phyloP scores from a whole-genome alignment of 2,113 vertebrate genomes.

The Micronisus gabar region DNA sequence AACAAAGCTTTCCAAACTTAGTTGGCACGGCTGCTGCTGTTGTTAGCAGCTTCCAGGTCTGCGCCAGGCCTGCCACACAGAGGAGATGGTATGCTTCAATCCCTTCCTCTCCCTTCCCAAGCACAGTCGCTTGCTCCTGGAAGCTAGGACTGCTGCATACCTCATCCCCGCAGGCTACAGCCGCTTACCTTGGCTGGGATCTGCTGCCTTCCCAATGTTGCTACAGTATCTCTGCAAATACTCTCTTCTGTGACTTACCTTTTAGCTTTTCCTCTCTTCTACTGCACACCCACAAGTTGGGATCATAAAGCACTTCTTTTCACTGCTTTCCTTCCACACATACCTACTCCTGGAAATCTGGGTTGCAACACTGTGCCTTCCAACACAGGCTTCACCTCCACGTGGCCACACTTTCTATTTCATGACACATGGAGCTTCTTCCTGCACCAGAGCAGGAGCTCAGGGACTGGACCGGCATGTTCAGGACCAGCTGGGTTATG shows the following conservation, averaged over 20 bases:
- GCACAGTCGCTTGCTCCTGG: background rate
- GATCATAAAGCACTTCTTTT: background rate
- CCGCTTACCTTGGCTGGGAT: background rate
- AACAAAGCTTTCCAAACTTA: background rate
- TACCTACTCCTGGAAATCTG: background rate
- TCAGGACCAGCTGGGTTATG: background rate
- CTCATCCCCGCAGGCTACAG: background rate
- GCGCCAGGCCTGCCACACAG: background rate
- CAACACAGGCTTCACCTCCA: background rate
- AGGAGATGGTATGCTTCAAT: background rate
- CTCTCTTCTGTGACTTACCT: background rate
- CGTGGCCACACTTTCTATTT: background rate
- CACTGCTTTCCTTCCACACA: background rate
- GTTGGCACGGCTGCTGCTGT: background rate
- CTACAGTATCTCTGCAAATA: background rate
- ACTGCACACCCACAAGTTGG: background rate
- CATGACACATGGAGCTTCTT: background rate
- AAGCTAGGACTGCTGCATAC: background rate
- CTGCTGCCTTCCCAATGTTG: background rate
- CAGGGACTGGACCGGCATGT: fast-evolving
- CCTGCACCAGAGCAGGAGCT: background rate
- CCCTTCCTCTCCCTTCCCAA: background rate
- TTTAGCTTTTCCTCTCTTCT: background rate
- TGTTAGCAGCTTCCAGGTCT: background rate
- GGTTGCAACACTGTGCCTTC: background rate